A percentile compares a stretch with the other conserved stretches of the same genome.
Evolutionary conservation across 2,113 vertebrate genomes (phyloP).

Genomic region (Maccullochella peelii): DNA sequence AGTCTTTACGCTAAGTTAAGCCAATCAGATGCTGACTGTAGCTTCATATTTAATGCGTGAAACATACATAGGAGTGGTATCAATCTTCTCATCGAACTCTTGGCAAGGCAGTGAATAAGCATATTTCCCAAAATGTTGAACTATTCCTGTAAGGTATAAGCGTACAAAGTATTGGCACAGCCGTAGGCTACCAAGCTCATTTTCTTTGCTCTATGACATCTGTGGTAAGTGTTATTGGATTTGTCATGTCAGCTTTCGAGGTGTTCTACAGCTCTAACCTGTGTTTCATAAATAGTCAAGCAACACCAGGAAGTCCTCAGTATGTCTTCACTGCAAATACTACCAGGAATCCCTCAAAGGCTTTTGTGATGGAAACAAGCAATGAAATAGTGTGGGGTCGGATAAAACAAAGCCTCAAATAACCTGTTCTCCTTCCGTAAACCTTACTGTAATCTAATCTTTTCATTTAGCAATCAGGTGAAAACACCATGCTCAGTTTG

Average conservation of each 20-base stretch:
- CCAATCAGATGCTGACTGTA: background rate
- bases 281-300: background rate
- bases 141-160: background rate
- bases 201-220: background rate
- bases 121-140: background rate
- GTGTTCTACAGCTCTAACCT: background rate
- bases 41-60: background rate
- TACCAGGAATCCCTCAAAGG: constrained; percentile 4
- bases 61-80: background rate
- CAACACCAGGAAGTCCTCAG: background rate
- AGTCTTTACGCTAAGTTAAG: background rate
- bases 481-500: constrained; percentile 32
- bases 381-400: background rate
- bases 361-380: background rate
- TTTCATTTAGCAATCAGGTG: constrained; percentile 10
- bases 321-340: background rate
- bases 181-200: background rate
- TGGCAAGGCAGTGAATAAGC: background rate
- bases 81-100: background rate
- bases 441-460: background rate
- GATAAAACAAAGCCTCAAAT: background rate
- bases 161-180: background rate
- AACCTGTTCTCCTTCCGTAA: background rate
- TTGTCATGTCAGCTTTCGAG: background rate
- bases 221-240: background rate